phyloP scores from a whole-genome alignment of 2,113 vertebrate species.

The Ascaphus truei region DNA sequence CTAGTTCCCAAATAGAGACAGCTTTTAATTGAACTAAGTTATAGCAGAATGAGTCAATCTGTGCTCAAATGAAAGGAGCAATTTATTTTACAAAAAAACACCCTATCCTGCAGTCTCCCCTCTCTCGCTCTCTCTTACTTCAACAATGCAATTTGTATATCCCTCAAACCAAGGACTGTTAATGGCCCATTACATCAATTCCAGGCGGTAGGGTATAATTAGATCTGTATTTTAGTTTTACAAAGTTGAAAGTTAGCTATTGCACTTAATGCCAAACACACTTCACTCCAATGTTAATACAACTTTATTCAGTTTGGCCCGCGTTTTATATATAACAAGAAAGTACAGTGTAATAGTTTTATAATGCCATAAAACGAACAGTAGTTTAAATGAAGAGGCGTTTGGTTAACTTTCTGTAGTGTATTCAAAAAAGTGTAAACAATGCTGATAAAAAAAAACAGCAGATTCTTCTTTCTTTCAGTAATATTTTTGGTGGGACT shows the following conservation, averaged over 20 bases:
- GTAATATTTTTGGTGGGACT: too few species aligned
- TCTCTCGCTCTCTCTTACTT: neutral
- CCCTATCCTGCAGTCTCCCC: neutral
- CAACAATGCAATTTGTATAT: constrained; percentile 21
- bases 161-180: neutral
- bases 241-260: neutral
- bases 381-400: too few species aligned
- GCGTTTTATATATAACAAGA: constrained; percentile 6
- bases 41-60: constrained; percentile 3
- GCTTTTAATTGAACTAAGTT: constrained; percentile 4
- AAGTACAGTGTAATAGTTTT: too few species aligned
- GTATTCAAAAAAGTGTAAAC: too few species aligned
- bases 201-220: constrained; percentile 19
- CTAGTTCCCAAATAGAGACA: neutral
- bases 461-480: too few species aligned
- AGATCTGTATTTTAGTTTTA: constrained; percentile 12
- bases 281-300: neutral
- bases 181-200: constrained; percentile 9
- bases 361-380: too few species aligned
- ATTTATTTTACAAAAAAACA: neutral
- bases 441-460: too few species aligned
- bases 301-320: neutral
- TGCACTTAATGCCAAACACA: constrained; percentile 14
- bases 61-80: neutral
- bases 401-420: too few species aligned